Evolutionary conservation across 2,113 vertebrate genomes (phyloP).

Genomic region (Heptranchias perlo): DNA sequence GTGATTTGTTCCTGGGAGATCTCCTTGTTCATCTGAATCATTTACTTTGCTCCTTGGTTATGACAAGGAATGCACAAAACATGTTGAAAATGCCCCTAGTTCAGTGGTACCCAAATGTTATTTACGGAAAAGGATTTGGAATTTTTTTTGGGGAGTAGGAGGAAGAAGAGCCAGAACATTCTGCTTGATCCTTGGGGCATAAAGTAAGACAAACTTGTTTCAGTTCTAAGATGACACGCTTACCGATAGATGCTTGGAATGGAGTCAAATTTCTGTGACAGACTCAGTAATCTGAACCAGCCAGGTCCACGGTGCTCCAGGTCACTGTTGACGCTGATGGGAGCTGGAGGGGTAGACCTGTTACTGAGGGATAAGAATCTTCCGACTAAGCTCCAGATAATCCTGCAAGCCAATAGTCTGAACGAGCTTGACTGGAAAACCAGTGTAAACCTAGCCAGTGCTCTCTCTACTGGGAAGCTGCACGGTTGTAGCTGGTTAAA

Average conservation of each 20-base stretch:
- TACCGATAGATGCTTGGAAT: neutral
- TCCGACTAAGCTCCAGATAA: neutral
- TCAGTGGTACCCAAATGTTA: neutral
- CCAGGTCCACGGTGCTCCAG: neutral
- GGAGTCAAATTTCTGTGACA: neutral
- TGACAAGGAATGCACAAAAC: neutral
- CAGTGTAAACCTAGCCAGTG: neutral
- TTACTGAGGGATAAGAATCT: neutral
- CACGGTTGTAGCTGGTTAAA: neutral
- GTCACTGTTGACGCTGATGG: neutral
- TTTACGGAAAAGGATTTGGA: neutral
- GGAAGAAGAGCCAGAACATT: neutral
- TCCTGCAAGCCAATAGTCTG: neutral
- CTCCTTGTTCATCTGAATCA: neutral
- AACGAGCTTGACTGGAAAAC: neutral
- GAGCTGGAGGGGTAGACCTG: neutral
- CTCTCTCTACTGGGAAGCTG: neutral
- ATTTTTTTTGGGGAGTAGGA: neutral
- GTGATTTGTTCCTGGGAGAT: neutral
- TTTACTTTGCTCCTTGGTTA: neutral
- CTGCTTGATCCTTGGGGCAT: neutral
- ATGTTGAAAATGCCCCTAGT: neutral
- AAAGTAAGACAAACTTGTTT: neutral
- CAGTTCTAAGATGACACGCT: neutral
- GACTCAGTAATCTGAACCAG: neutral